Conservation (phyloP, 2,888 invertebrate genomes). For the Coelopa pilipes region DNA sequence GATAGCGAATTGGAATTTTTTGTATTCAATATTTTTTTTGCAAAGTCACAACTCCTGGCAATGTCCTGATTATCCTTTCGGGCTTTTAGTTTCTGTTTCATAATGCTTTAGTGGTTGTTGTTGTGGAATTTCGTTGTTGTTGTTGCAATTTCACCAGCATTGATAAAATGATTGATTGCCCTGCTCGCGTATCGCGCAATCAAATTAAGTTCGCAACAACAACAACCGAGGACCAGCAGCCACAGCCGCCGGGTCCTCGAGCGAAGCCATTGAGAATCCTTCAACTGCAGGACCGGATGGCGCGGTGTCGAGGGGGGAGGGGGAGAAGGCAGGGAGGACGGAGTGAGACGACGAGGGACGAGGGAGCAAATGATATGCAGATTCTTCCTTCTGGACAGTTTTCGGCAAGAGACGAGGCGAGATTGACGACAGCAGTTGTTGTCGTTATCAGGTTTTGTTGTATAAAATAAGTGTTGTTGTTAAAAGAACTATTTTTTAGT, state of each 20-base stretch:
- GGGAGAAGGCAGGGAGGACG: too few species aligned
- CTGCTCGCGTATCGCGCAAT: constrained; percentile 7
- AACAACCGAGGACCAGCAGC: not conserved
- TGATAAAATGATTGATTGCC: constrained; percentile 34
- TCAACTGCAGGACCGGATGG: too few species aligned
- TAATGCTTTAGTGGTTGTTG: not conserved
- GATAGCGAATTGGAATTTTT: too few species aligned
- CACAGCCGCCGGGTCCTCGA: too few species aligned
- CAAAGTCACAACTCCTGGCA: constrained; percentile 25
- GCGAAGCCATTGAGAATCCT: too few species aligned
- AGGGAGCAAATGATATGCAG: not conserved
- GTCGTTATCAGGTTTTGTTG: too few species aligned
- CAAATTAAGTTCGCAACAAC: constrained; percentile 11
- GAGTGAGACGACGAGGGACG: too few species aligned
- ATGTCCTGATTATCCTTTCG: constrained; percentile 30
- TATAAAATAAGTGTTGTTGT: too few species aligned
- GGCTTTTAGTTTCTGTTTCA: constrained; percentile 6
- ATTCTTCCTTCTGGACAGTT: not conserved
- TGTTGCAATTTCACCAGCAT: constrained; percentile 29
- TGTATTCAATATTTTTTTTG: not conserved
- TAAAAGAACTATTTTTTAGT: too few species aligned
- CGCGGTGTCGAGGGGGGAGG: too few species aligned
- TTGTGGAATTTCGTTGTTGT: constrained; percentile 20
- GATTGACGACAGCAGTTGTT: too few species aligned
- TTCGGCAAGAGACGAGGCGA: not conserved